Evolutionary conservation across 2,888 invertebrate species (phyloP).

Genomic region (Monoplex corrugatus): DNA sequence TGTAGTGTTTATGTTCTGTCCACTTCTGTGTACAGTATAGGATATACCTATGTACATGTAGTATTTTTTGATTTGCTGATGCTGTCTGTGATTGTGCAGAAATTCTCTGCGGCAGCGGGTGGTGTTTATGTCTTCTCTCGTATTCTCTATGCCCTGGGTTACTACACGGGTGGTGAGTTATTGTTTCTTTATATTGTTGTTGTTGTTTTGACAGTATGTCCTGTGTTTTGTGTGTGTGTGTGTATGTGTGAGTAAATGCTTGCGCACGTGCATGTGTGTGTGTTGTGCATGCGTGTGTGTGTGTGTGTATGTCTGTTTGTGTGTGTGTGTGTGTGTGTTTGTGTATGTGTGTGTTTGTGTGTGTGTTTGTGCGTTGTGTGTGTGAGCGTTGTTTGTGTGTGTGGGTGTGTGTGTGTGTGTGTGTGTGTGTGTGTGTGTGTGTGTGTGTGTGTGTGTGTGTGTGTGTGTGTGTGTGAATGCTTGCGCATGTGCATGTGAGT

Average conservation of each 20-base stretch:
- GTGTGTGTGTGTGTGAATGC: neutral
- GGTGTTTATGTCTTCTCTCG: slow-evolving; percentile 80
- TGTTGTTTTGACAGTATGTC: neutral
- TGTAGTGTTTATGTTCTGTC: too few relatives aligned
- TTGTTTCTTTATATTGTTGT: neutral
- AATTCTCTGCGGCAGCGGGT: slow-evolving; percentile 74
- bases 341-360: too few relatives aligned
- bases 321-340: too few relatives aligned
- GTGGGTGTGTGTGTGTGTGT: neutral
- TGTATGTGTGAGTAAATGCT: neutral
- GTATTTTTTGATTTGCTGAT: slow-evolving; percentile 67
- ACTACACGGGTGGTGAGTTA: slow-evolving; percentile 78
- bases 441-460: neutral
- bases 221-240: too few relatives aligned
- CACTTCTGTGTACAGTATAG: too few relatives aligned
- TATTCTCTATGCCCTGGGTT: slow-evolving; percentile 82
- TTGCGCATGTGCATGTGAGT: neutral
- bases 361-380: slow-evolving; percentile 21
- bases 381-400: too few relatives aligned
- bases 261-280: neutral
- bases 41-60: too few relatives aligned
- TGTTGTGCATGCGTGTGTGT: neutral
- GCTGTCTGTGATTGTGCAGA: slow-evolving; percentile 55
- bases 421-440: neutral
- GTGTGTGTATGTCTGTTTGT: neutral